Conservation (phyloP, 2,888 invertebrate species). For the Penaeus monodon region DNA sequence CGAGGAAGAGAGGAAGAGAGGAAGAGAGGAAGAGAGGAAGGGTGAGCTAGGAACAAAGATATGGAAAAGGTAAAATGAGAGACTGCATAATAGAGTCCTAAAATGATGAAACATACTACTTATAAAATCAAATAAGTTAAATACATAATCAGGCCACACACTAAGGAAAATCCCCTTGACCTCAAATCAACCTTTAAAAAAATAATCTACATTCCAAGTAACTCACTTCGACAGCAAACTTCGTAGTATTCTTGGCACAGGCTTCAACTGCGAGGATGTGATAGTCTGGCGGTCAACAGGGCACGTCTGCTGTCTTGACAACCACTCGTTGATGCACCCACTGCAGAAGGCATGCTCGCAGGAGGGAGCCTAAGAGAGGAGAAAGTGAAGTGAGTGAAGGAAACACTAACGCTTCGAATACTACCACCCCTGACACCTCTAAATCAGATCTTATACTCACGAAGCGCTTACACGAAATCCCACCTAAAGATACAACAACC, state of each 20-base stretch:
- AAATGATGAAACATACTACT: background rate
- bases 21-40: constrained; percentile 5
- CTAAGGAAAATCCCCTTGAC: no score
- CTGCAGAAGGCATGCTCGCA: constrained; percentile 98
- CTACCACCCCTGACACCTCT: no score
- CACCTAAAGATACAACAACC: no score
- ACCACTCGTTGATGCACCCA: constrained; percentile 94
- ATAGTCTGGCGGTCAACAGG: constrained; percentile 93
- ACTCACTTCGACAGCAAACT: constrained; percentile 86
- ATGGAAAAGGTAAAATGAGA: background rate
- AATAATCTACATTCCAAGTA: no score
- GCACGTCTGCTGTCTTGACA: constrained; percentile 92
- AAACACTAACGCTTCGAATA: no score
- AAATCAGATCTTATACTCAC: no score
- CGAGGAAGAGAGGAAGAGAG: constrained; percentile 10
- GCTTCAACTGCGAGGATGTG: constrained; percentile 88
- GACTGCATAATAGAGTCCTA: background rate
- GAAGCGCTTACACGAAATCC: no score
- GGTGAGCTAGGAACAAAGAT: background rate
- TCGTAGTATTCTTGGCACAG: constrained; percentile 92
- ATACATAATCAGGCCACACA: no score
- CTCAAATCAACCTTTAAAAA: no score
- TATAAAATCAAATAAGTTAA: no score
- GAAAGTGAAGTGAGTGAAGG: background rate
- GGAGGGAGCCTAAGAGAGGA: constrained; percentile 82